phyloP scores from a whole-genome alignment of 2,888 invertebrate genomes.

The Drosophila mercatorum region DNA sequence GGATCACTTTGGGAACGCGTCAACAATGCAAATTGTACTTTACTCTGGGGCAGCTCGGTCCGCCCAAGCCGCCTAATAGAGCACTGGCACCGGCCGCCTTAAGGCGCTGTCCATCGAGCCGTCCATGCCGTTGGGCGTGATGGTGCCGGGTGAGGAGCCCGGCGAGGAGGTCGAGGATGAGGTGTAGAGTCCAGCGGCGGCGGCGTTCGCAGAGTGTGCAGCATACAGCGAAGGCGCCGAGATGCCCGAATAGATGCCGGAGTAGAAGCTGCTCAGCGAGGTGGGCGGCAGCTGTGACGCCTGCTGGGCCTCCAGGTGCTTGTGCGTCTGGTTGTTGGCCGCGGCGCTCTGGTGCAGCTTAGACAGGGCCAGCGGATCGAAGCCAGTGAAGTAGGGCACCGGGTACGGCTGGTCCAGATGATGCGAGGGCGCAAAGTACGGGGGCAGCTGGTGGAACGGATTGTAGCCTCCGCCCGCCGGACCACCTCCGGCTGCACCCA shows the following conservation, averaged over 20 bases:
- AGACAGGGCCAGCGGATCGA: constrained; percentile 84
- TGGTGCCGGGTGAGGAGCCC: constrained; percentile 84
- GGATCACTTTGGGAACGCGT: constrained; percentile 77
- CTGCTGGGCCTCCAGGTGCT: constrained; percentile 82
- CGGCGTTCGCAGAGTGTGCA: constrained; percentile 83
- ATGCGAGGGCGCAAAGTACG: constrained; percentile 91
- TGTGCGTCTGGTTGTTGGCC: constrained; percentile 81
- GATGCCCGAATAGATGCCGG: constrained; percentile 84
- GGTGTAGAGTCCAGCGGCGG: constrained; percentile 83
- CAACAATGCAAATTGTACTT: constrained; percentile 78
- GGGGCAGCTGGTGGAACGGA: constrained; percentile 88
- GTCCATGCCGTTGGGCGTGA: constrained; percentile 83
- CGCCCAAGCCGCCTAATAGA: constrained; percentile 75
- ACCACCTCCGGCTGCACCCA: constrained; percentile 65
- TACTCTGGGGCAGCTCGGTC: constrained; percentile 61
- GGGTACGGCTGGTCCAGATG: constrained; percentile 87
- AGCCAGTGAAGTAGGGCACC: constrained; percentile 84
- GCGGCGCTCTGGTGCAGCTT: constrained; percentile 84
- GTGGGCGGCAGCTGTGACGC: constrained; percentile 84
- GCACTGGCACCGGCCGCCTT: constrained; percentile 84
- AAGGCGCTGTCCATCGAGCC: constrained; percentile 83
- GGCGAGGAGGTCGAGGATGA: constrained; percentile 84
- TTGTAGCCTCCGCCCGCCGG: constrained; percentile 86
- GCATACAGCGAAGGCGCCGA: constrained; percentile 84
- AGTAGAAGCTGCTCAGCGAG: constrained; percentile 84